A percentile compares a stretch with the other conserved stretches of the same genome.
phyloP scores from a whole-genome alignment of 2,888 invertebrate species.

The Pyralis farinalis region DNA sequence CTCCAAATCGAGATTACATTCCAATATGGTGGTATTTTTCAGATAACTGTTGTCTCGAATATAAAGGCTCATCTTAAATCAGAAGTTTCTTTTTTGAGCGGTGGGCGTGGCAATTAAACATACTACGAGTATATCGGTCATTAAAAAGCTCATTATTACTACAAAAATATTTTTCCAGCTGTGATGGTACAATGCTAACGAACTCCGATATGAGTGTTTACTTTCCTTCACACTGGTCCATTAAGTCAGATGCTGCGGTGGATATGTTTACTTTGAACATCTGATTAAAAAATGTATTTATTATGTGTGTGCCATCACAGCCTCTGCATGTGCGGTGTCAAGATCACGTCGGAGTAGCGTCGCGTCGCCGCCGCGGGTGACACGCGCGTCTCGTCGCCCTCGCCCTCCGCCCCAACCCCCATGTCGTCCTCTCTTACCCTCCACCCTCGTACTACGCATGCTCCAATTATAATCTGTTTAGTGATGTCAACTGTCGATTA shows the following conservation, averaged over 20 bases:
- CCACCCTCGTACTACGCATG: constrained; percentile 77
- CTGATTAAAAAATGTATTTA: constrained; percentile 39
- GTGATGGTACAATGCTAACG: constrained; percentile 12
- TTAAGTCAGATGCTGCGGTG: constrained; percentile 17
- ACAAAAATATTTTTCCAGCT: constrained; percentile 18
- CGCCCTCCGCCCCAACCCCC: constrained; percentile 27
- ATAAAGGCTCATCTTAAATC: neutral
- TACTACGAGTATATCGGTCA: constrained; percentile 13
- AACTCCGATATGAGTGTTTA: constrained; percentile 16
- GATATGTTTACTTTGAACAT: constrained; percentile 26
- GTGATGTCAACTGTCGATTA: constrained; percentile 76
- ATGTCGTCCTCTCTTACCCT: constrained; percentile 44
- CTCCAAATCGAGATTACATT: constrained; percentile 1
- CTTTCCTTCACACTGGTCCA: constrained; percentile 15
- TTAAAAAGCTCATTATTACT: constrained; percentile 14
- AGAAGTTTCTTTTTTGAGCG: neutral
- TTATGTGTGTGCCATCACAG: constrained; percentile 52
- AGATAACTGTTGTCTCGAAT: constrained; percentile 2
- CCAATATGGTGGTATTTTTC: constrained; percentile 2
- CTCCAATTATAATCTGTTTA: constrained; percentile 80
- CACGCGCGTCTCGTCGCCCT: constrained; percentile 46
- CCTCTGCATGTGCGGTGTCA: constrained; percentile 73
- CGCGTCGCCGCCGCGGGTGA: constrained; percentile 58
- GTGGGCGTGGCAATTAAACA: constrained; percentile 7
- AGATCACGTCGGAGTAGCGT: constrained; percentile 63